phyloP scores from a whole-genome alignment of 2,113 vertebrate genomes.

The Callipepla squamata region DNA sequence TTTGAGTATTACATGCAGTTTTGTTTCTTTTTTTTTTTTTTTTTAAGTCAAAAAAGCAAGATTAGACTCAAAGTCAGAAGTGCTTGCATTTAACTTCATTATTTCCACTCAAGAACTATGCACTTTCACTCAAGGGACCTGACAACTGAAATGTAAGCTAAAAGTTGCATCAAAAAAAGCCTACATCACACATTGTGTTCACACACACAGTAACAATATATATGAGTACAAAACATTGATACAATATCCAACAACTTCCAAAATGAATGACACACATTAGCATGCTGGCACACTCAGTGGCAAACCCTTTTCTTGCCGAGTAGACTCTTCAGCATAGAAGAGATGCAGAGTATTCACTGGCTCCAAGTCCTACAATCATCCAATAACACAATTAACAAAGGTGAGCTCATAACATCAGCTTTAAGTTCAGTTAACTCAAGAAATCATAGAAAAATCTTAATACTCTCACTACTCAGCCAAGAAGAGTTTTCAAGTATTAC shows the following conservation, averaged over 20 bases:
- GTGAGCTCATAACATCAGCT: background rate
- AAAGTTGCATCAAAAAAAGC: slow-evolving; percentile 74
- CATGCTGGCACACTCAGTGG: slow-evolving; percentile 72
- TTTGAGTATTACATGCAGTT: background rate
- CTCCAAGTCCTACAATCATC: slow-evolving; percentile 78
- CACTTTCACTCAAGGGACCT: background rate
- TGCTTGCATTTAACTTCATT: background rate
- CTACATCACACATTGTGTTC: background rate
- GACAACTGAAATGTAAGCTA: background rate
- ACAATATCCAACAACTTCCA: background rate
- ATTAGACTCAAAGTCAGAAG: background rate
- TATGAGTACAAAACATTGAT: slow-evolving; percentile 24
- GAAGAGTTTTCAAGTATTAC: background rate
- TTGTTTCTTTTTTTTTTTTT: background rate
- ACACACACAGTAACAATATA: background rate
- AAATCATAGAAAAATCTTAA: background rate
- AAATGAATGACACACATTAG: slow-evolving; percentile 42
- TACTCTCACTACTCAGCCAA: background rate
- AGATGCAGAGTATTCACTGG: slow-evolving; percentile 66
- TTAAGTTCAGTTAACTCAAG: background rate
- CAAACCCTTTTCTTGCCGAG: slow-evolving; percentile 76
- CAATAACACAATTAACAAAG: slow-evolving; percentile 65
- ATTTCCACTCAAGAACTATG: background rate
- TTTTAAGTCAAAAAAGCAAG: background rate
- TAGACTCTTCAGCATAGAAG: slow-evolving; percentile 68